Evolutionary conservation across 2,113 vertebrate species (phyloP).

Genomic region (Ibidorhyncha struthersii): DNA sequence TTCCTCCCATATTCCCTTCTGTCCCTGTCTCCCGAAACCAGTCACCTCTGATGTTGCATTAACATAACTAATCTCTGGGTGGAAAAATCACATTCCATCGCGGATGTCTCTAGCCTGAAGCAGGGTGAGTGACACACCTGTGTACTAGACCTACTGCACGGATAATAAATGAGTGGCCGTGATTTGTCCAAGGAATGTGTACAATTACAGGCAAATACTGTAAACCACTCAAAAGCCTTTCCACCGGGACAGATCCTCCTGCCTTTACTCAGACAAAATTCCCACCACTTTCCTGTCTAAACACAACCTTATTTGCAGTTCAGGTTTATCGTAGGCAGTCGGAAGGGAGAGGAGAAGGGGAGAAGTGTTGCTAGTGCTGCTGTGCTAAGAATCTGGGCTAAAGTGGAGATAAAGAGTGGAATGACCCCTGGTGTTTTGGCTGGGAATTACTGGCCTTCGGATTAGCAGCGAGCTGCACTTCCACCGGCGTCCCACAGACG

Average conservation of each 20-base stretch:
- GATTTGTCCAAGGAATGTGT: slow-evolving; percentile 24
- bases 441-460: neutral
- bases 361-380: neutral
- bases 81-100: neutral
- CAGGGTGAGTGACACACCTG: slow-evolving; percentile 12
- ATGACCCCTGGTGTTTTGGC: slow-evolving; percentile 70
- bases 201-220: slow-evolving; percentile 23
- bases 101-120: neutral
- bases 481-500: neutral
- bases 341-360: neutral
- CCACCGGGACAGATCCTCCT: slow-evolving; percentile 31
- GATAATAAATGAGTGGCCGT: neutral
- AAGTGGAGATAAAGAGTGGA: slow-evolving; percentile 11
- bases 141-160: neutral
- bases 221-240: slow-evolving; percentile 52
- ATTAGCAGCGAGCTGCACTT: fast-evolving
- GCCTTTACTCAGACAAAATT: slow-evolving; percentile 49
- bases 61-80: neutral
- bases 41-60: neutral
- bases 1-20: neutral
- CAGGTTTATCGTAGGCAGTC: neutral
- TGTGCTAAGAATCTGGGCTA: neutral
- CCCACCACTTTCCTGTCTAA: slow-evolving; percentile 6
- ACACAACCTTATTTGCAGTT: neutral
- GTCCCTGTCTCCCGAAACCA: neutral